Conservation (phyloP, 2,113 vertebrate genomes). For the Cathartes aura region DNA sequence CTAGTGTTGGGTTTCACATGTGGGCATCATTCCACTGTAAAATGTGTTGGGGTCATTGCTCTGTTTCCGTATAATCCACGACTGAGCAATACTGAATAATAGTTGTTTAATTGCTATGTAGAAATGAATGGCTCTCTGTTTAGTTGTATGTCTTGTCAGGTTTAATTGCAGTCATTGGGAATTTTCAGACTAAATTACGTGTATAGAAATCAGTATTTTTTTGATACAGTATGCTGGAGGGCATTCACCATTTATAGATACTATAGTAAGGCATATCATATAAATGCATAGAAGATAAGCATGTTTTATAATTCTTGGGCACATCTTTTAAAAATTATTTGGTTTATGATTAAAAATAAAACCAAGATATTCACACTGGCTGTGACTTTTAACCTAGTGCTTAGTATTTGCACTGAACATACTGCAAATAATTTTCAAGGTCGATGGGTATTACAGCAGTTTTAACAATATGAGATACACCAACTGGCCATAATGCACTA, state of each 20-base stretch:
- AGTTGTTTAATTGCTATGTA: background rate
- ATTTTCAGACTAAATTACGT: background rate
- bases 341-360: background rate
- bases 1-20: background rate
- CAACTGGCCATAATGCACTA: background rate
- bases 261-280: background rate
- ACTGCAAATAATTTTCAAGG: background rate
- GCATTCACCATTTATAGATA: background rate
- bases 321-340: background rate
- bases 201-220: background rate
- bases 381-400: background rate
- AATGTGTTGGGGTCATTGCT: background rate
- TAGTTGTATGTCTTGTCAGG: background rate
- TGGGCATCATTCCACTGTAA: background rate
- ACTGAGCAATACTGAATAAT: background rate
- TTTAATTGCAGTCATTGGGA: background rate
- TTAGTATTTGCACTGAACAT: background rate
- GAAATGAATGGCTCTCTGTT: background rate
- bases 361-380: background rate
- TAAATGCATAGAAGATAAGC: background rate
- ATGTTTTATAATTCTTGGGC: background rate
- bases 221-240: accelerated
- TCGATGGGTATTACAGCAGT: background rate
- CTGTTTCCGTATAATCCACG: background rate
- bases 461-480: background rate